Base-by-base conservation (phyloP, 2,888 invertebrate genomes). In the Cerceris rybyensis region DNA sequence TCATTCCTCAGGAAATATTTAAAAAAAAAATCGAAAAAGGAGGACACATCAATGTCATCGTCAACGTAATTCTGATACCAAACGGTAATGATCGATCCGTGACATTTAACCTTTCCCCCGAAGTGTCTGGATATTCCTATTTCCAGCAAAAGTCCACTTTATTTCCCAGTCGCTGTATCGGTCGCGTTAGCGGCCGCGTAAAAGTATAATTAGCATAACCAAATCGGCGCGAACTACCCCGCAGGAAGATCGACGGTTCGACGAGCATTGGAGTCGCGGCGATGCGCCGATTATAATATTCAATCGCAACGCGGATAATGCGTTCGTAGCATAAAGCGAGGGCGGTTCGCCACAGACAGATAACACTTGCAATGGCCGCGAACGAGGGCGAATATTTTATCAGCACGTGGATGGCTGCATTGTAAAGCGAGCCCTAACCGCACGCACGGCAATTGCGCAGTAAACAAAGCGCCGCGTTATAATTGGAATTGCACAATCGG, bases 401-500 rank as follows among this genome's bases (percentile, higher is more conserved):
- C 85, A 64, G 71, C 55, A 28, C 70, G 50, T 58, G 76, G 68
- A 71, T 58, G 75, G 63, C 65, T 75, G 66, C 80, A 67, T 68
- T 75, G 74, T 58, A 57, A 52, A 73, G 49, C 49, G 65, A 83
- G 78, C 66, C 77, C 65, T 64, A 69, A 57, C 55, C 57, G 68
- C 66, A 66, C 50, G 64, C 66, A 66, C 50, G 64, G 74, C 79
- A 69, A 79, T 69, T 57, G 69, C 85, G 63, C 69, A 61, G 67
- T 75, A 76, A 85, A 82, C 78, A 76, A 84, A 80, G 69, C 80
- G 16, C 55, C 57, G 39, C 60, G 69, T 77, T 73, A 77, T 82
- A 82, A 84, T 85, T 78, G 82, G 73, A 74, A 84, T 73, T 70
- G 81, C 67, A 67, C 69, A 69, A 70, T 71, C 67, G 68, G 41